These are phyloP conservation scores for Acheta domesticus DNA, from an alignment of 2,888 invertebrate species.

Conservation along the genomic window DNA sequence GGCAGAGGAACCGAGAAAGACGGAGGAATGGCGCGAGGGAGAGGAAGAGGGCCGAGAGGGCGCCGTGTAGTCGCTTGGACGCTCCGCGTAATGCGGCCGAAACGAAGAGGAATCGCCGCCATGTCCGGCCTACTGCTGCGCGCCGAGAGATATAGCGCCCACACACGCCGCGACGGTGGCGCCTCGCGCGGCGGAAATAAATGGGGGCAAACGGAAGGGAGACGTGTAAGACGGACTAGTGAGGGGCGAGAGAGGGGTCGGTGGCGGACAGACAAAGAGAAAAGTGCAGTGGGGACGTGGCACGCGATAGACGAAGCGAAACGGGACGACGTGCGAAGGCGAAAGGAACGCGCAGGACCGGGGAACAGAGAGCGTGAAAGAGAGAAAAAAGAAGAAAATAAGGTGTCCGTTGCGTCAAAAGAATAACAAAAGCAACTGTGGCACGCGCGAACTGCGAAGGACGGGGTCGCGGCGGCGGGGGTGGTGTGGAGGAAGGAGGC, in stretches of 20 bases:
- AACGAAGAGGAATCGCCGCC: constrained; percentile 18
- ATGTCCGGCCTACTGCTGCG: not conserved
- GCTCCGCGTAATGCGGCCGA: not conserved
- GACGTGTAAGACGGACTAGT: too few species aligned
- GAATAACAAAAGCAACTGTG: not conserved
- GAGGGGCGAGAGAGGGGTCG: too few species aligned
- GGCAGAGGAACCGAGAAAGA: not conserved
- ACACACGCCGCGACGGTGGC: not conserved
- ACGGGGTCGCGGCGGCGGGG: not conserved
- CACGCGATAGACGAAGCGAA: not conserved
- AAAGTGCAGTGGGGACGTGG: too few species aligned
- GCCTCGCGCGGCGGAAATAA: not conserved
- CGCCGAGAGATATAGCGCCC: constrained; percentile 18
- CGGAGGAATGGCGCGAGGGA: not conserved
- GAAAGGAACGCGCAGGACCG: not conserved
- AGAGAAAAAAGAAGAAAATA: not conserved
- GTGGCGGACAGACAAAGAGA: too few species aligned
- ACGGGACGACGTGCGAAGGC: not conserved
- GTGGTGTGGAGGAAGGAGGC: not conserved
- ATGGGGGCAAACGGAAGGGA: not conserved
- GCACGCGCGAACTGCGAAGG: too few species aligned
- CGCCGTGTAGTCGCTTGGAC: not conserved
- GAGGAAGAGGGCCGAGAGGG: not conserved
- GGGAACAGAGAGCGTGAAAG: not conserved
- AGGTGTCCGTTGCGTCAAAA: constrained; percentile 8